Evolutionary conservation across 2,113 vertebrate genomes (phyloP).

Genomic region (Hippotragus niger): DNA sequence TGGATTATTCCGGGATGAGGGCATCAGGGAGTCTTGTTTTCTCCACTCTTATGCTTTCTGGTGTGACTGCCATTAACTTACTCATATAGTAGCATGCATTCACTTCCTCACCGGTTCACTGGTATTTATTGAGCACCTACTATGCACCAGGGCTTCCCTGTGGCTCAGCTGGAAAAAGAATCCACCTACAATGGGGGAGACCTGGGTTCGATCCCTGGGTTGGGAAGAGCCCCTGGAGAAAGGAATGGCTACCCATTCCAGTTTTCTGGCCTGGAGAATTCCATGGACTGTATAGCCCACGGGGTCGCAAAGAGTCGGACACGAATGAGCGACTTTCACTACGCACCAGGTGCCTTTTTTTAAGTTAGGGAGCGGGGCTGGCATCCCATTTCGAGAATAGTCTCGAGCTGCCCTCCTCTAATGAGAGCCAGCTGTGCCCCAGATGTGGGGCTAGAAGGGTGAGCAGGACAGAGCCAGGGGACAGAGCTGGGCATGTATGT

Average conservation of each 20-base stretch:
- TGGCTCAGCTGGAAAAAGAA: not conserved
- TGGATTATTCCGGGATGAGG: not conserved
- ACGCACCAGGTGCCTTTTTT: not conserved
- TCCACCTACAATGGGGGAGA: fast-evolving
- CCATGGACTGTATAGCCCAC: not conserved
- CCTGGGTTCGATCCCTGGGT: not conserved
- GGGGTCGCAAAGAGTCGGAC: not conserved
- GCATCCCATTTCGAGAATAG: not conserved
- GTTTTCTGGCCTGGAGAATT: not conserved
- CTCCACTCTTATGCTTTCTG: not conserved
- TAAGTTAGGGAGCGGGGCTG: not conserved
- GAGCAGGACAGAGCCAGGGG: not conserved
- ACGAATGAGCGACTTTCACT: not conserved
- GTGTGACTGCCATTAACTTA: too few relatives aligned
- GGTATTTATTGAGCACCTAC: not conserved
- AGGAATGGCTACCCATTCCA: not conserved
- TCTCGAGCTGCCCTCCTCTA: not conserved
- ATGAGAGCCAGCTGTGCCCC: not conserved
- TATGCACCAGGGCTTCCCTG: not conserved
- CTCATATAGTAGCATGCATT: not conserved
- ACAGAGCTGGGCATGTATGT: not conserved
- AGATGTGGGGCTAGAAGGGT: not conserved
- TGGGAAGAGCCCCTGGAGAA: not conserved
- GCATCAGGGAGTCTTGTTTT: not conserved
- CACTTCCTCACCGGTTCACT: not conserved